These are phyloP conservation scores for Gavia stellata DNA, from an alignment of 2,113 vertebrate genomes.

Conservation along the genomic window DNA sequence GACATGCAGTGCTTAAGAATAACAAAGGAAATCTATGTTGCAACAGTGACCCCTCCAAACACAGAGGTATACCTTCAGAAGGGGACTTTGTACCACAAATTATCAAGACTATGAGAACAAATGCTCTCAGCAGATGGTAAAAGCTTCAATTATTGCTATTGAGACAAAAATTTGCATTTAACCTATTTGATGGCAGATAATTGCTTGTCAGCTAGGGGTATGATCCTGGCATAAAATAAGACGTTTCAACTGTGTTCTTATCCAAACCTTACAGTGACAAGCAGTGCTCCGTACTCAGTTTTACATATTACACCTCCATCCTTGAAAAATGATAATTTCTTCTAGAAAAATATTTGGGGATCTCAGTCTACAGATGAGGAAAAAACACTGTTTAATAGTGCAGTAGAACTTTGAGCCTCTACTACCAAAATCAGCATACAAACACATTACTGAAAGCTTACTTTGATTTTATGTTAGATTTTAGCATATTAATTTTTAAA, in stretches of 20 bases:
- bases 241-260: not conserved
- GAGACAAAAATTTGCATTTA: not conserved
- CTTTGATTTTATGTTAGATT: not conserved
- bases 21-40: not conserved
- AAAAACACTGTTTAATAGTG: not conserved
- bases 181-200: not conserved
- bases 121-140: not conserved
- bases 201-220: not conserved
- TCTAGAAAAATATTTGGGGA: not conserved
- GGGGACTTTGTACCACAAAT: not conserved
- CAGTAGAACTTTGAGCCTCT: not conserved
- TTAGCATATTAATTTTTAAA: not conserved
- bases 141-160: not conserved
- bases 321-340: not conserved
- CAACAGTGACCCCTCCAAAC: not conserved
- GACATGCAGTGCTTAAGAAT: not conserved
- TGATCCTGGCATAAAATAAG: not conserved
- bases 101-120: not conserved
- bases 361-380: not conserved
- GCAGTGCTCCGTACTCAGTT: not conserved
- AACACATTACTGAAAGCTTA: not conserved
- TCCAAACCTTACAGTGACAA: not conserved
- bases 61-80: not conserved
- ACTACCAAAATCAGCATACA: not conserved
- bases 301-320: not conserved